A percentile compares a stretch with the other conserved stretches of the same genome.
These are phyloP conservation scores for Punctoribates punctum DNA, from an alignment of 2,888 invertebrate genomes.

Conservation along the genomic window DNA sequence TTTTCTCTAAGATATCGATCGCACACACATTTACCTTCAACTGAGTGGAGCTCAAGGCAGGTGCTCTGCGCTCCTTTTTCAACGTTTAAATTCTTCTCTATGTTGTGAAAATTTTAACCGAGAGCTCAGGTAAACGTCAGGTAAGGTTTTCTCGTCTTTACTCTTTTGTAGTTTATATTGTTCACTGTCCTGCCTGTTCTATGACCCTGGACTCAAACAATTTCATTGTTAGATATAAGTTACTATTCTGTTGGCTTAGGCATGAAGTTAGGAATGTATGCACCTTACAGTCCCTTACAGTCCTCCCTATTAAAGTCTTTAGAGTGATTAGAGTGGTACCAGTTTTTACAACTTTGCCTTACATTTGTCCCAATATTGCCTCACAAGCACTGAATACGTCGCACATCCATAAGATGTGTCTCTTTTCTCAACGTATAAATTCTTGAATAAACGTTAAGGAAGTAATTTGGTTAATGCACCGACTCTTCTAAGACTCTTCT, in stretches of 20 bases:
- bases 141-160: constrained; percentile 26
- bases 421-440: not conserved
- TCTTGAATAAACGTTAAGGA: constrained; percentile 18
- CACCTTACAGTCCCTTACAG: constrained; percentile 24
- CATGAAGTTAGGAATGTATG: constrained; percentile 9
- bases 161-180: constrained; percentile 11
- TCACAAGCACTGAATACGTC: constrained; percentile 10
- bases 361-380: not conserved
- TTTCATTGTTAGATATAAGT: constrained; percentile 21
- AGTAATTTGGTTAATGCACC: constrained; percentile 30
- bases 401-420: not conserved
- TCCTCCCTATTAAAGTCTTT: not conserved
- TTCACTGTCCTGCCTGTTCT: constrained; percentile 26
- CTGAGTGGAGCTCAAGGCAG: not conserved
- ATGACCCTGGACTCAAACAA: constrained; percentile 32
- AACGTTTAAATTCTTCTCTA: constrained; percentile 4
- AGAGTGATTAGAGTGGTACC: no score
- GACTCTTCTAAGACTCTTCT: constrained; percentile 21
- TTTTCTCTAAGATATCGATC: constrained; percentile 26
- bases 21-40: constrained; percentile 9
- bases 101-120: constrained; percentile 14
- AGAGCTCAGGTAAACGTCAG: constrained; percentile 19
- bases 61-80: constrained; percentile 9
- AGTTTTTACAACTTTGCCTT: not conserved
- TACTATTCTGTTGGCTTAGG: constrained; percentile 21